A percentile compares a stretch with the other conserved stretches of the same genome.
Evolutionary conservation across 2,797 vertebrate genomes (phyloP).

Genomic region (Acropternis orthonyx): DNA sequence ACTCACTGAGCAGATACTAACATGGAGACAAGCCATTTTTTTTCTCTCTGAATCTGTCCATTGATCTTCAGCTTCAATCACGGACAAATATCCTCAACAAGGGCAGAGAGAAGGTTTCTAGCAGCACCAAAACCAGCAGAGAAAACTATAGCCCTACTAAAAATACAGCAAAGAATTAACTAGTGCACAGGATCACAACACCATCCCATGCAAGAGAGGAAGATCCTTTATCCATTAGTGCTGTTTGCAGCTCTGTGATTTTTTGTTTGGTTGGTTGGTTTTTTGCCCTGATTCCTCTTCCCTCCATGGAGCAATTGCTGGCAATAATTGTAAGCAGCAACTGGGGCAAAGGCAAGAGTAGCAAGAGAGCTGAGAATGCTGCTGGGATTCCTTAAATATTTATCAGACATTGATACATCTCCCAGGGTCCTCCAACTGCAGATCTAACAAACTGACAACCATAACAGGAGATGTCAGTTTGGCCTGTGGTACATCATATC

Average conservation of each 20-base stretch:
- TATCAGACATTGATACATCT: not conserved
- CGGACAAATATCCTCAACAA: not conserved
- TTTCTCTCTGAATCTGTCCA: not conserved
- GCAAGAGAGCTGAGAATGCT: not conserved
- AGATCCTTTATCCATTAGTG: not conserved
- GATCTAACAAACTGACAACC: not conserved
- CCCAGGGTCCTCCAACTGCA: not conserved
- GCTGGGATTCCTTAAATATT: not conserved
- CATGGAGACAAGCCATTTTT: not conserved
- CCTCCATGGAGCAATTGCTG: not conserved
- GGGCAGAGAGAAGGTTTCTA: not conserved
- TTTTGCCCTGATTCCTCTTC: not conserved
- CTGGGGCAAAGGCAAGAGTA: not conserved
- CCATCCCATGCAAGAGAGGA: not conserved
- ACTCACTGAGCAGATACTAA: not conserved
- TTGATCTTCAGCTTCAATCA: not conserved
- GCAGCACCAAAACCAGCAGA: not conserved
- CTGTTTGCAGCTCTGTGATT: not conserved
- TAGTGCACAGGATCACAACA: not conserved
- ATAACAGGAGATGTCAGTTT: not conserved
- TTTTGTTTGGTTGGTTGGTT: too few species aligned
- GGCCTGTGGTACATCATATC: not conserved
- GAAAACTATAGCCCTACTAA: not conserved
- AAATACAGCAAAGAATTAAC: not conserved
- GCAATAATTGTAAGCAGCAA: not conserved